phyloP scores from a whole-genome alignment of 2,797 vertebrate genomes.

The Mormyrops boulengeri region DNA sequence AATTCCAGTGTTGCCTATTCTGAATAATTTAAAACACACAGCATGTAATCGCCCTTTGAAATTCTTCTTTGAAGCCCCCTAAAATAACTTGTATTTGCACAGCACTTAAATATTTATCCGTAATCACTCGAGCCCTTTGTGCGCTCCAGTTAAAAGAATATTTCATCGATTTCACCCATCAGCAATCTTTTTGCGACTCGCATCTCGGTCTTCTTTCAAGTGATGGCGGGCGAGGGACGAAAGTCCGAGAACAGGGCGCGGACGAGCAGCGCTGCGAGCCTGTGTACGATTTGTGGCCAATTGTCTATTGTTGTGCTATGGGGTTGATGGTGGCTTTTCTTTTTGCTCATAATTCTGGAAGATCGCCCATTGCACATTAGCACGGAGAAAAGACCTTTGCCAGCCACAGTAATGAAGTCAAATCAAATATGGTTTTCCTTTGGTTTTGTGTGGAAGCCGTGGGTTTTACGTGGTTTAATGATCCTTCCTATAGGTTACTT shows the following conservation, averaged over 20 bases:
- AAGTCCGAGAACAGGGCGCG: background rate
- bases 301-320: background rate
- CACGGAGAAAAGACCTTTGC: background rate
- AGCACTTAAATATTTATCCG: conserved; percentile 65
- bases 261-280: background rate
- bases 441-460: background rate
- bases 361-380: background rate
- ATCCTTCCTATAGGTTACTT: background rate
- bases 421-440: background rate
- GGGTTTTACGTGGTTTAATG: background rate
- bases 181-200: conserved; percentile 36
- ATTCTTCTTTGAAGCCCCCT: conserved; percentile 58
- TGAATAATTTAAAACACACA: conserved; percentile 66
- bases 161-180: conserved; percentile 43
- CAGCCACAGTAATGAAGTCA: background rate
- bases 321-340: background rate
- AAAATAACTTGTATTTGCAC: conserved; percentile 59
- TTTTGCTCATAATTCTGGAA: background rate
- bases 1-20: conserved; percentile 56
- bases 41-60: conserved; percentile 62
- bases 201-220: background rate
- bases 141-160: conserved; percentile 48
- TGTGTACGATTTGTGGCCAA: background rate
- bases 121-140: conserved; percentile 61
- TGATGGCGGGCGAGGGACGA: background rate